Base-by-base conservation (phyloP, 2,113 vertebrate genomes). In the Prionailurus bengalensis region DNA sequence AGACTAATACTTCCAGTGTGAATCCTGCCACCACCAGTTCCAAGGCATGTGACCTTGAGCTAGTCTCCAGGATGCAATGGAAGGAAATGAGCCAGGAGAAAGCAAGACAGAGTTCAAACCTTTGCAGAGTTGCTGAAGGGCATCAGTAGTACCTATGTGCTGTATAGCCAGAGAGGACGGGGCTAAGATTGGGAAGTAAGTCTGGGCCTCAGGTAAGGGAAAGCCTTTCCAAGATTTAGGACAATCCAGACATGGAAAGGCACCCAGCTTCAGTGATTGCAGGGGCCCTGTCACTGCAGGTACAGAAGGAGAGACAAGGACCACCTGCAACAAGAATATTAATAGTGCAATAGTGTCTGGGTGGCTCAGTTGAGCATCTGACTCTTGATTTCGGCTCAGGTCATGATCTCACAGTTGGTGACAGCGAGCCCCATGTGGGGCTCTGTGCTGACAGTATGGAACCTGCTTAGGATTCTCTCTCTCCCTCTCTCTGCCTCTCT, bases 161-260 rank as follows among this genome's bases (percentile, higher is more conserved):
- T 83, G 4, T 31, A 17, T 71, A 63, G 19, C 61, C 55, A 29
- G 25, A 48, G 61, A 86, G 27, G 58, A 55, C 5, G 21, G 15
- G 21, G 4, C 45, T 83, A 39, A 95, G 51, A 78, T 23, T 0
- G 1, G 36, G 6, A 27, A 58, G 51, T 39, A 79, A 19, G 48
- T 21, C 17, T 36, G 48, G 9, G 42, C 14, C 63, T 68, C 55
- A 21, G 51, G 45, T 21, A 73, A 90, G 31, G 17, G 23, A 73
- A 87, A 39, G 53, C 6, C 66, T 91, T 94, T 65, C 33, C 73
- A 66, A 83, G 61, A 39, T 55, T 79, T 66, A 80, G 70, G 84
- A 51, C 36, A 65, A 65, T 33, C n/a, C 70, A 87, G 89, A 82
- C 15, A 5, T 42, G 45, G 65, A 86, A 78, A 93, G 29, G n/a